Conservation (phyloP, 1,140 invertebrate genomes). For the Drosophila pallidifrons region DNA sequence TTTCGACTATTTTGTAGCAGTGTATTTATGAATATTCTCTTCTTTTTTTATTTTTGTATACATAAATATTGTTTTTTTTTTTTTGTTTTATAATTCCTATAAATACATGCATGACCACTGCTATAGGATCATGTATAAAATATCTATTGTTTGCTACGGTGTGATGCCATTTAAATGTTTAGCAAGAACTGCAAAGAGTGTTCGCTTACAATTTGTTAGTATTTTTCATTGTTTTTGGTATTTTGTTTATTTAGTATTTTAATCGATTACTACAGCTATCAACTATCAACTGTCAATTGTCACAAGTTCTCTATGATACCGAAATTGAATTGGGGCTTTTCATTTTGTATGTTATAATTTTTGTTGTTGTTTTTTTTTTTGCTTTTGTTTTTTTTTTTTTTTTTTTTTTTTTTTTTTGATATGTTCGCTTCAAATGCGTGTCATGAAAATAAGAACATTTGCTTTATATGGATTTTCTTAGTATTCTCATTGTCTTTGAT, state of each 20-base stretch:
- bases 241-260: slow-evolving; percentile 11
- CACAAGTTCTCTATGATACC: slow-evolving; percentile 39
- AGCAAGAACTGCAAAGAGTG: slow-evolving; percentile 34
- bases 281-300: slow-evolving; percentile 53
- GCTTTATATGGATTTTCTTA: slow-evolving; percentile 50
- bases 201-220: slow-evolving; percentile 38
- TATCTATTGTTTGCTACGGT: slow-evolving; percentile 37
- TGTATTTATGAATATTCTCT: slow-evolving; percentile 22
- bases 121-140: slow-evolving; percentile 17
- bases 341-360: slow-evolving; percentile 6
- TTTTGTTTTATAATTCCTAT: slow-evolving; percentile 22
- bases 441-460: slow-evolving; percentile 75
- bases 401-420: slow-evolving; percentile 56
- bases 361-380: no score
- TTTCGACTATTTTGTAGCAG: slow-evolving; percentile 2
- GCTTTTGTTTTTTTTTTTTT: slow-evolving; percentile 29
- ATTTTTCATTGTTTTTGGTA: slow-evolving; percentile 17
- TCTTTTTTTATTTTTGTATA: slow-evolving; percentile 31
- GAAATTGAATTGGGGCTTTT: slow-evolving; percentile 22
- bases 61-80: slow-evolving; percentile 32
- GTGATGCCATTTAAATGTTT: slow-evolving; percentile 31
- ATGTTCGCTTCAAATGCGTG: slow-evolving; percentile 79
- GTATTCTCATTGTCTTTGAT: slow-evolving; percentile 25
- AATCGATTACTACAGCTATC: slow-evolving; percentile 26
- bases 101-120: slow-evolving; percentile 34